Evolutionary conservation across 2,797 vertebrate species (phyloP).

Genomic region (Platalea minor): DNA sequence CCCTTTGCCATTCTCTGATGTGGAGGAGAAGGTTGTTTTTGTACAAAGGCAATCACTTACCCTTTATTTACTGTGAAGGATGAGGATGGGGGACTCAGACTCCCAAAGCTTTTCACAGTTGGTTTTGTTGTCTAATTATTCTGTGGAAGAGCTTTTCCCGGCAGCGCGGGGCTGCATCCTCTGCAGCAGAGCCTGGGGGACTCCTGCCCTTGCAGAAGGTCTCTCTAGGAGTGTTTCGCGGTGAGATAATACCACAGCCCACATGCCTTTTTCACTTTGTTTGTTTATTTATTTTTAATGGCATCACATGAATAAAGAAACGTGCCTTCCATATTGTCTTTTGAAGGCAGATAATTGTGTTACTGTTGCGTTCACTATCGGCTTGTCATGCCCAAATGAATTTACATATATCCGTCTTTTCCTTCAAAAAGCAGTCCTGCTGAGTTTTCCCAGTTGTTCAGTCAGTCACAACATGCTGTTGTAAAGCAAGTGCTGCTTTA

Average conservation of each 20-base stretch:
- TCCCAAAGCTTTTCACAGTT: conserved; percentile 59
- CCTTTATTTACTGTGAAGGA: conserved; percentile 56
- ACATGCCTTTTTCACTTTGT: neutral
- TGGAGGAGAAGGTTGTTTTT: conserved; percentile 16
- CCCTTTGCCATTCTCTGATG: neutral
- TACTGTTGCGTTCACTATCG: accelerated
- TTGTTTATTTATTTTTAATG: conserved; percentile 22
- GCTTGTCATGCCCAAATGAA: neutral
- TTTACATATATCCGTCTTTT: neutral
- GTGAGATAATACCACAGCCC: neutral
- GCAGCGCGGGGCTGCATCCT: accelerated
- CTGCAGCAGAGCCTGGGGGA: neutral
- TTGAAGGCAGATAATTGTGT: neutral
- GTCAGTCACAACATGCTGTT: conserved; percentile 11
- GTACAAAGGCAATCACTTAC: neutral
- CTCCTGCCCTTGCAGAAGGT: conserved; percentile 55
- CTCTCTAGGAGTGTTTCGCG: neutral
- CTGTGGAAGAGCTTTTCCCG: neutral
- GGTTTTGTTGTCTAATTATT: conserved; percentile 56
- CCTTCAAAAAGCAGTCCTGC: neutral
- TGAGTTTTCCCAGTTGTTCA: conserved; percentile 14
- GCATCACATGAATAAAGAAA: neutral
- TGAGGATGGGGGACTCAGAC: neutral
- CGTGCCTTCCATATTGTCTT: neutral
- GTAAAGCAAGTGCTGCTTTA: conserved; percentile 6